Evolutionary conservation across 2,113 vertebrate genomes (phyloP).

Genomic region (Colistium nudipinnis): DNA sequence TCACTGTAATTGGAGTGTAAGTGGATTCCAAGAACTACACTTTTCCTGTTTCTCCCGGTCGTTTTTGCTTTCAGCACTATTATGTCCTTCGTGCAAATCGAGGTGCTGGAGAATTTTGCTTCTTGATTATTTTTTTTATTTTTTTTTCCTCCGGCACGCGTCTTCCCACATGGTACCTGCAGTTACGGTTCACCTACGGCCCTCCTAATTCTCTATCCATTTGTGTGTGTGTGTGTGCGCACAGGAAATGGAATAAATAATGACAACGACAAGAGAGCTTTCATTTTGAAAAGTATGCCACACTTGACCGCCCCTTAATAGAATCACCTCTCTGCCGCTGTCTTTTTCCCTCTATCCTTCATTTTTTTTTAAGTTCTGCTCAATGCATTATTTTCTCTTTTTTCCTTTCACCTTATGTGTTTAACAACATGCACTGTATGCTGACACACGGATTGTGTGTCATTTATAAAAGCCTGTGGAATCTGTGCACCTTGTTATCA

Average conservation of each 20-base stretch:
- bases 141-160: constrained; percentile 45
- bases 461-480: background rate
- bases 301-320: constrained; percentile 29
- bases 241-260: constrained; percentile 22
- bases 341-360: background rate
- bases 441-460: too few relatives aligned
- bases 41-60: constrained; percentile 71
- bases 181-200: constrained; percentile 42
- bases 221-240: background rate
- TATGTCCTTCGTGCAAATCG: constrained; percentile 63
- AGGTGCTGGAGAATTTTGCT: constrained; percentile 55
- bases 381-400: too few relatives aligned
- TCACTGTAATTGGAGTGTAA: constrained; percentile 74
- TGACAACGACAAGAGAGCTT: constrained; percentile 26
- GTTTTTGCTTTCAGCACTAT: constrained; percentile 70
- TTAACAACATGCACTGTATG: background rate
- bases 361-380: too few relatives aligned
- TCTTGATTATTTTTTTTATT: too few relatives aligned
- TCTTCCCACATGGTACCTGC: constrained; percentile 46
- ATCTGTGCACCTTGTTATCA: constrained; percentile 1
- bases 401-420: background rate
- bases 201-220: constrained; percentile 8
- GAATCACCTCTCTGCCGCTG: constrained; percentile 11
- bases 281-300: constrained; percentile 44
- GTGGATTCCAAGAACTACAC: constrained; percentile 78